Evolutionary conservation across 2,888 invertebrate species (phyloP), one percentile per base, ranked within the genome.

Genomic region (Tetranychus truncatus): DNA sequence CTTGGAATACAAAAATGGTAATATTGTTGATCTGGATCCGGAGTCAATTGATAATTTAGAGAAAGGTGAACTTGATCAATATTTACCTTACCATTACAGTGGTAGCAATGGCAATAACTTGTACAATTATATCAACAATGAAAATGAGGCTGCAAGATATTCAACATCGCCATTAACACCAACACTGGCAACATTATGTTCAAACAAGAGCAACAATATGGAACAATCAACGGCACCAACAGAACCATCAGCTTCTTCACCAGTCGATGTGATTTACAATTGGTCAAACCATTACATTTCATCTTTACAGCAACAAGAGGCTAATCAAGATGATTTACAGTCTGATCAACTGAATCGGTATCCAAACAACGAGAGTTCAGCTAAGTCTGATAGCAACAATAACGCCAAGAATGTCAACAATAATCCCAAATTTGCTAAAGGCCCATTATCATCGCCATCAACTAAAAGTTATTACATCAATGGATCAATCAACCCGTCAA

Each of bases 261-360:
- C 67, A 18, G 24, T 67, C n/a, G 20, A 67, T 67, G 20, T n/a
- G n/a, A 67, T 67, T 21, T 21, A 20, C 24, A 24, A 20, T n/a
- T 67, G 67, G 67, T 67, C 67, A 18, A 67, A 67, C n/a, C 20
- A 24, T 21, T 67, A 67, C n/a, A 6, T 67, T 67, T 67, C 67
- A 67, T 67, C 67, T 18, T n/a, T 67, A 67, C 67, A 67, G 9
- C 67, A 66, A 66, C 34, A 34, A 34, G 34, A 5, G 34, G 34
- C 34, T 34, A 34, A 34, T 34, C 34, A 34, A 34, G 34, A 34
- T 34, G 4, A 34, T 34, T 34, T 34, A 34, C 34, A 34, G 34
- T 34, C 34, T 34, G 34, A 34, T 34, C 34, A 34, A 34, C 34
- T 34, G 34, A 34, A 34, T 34, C 34, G 34, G 4, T 34, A 34